Evolutionary conservation across 2,888 invertebrate genomes (phyloP), one percentile per base, ranked within the genome.

Genomic region (Cerastis leucographa): DNA sequence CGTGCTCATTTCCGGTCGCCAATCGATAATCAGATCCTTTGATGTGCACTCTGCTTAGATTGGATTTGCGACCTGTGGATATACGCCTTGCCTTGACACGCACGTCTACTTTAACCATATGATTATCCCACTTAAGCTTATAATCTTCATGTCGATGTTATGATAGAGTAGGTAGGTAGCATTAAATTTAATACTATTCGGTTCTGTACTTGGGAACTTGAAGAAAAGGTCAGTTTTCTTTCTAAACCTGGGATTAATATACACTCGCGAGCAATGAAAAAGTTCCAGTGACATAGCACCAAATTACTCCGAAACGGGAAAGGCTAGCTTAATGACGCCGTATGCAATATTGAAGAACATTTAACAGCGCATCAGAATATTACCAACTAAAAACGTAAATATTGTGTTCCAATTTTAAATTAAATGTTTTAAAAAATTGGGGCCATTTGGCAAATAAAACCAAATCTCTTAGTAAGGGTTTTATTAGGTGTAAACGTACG

Each of bases 1-100:
- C 88, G 67, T 79, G 80, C 84, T 90, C 88, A 92, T 91, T 91
- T 92, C 91, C 91, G 89, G 79, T 71, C 77, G 74, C 83, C 81
- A 86, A 89, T 90, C 89, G 89, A 90, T 91, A 91, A 87, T 88
- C 82, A 85, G 83, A 78, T 85, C 83, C 82, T 87, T 88, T 86
- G 89, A 88, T 86, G 86, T 84, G 84, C 85, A 85, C 83, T 88
- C 68, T 74, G 79, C 73, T 87, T 75, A 87, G 83, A 89, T 89
- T 88, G 87, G 78, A 83, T 85, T 84, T 88, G 77, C 67, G 81
- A 84, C 81, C 83, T 77, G 67, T 75, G 70, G 78, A 77, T 80
- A 74, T 71, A 54, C 51, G 66, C 76, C 74, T 54, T 72, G 42
- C 54, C 66, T 67, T 19, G 59, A 70, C 82, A 85, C 71, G 76